Conservation (phyloP, 1,140 invertebrate genomes). For the Drosophila persimilis region DNA sequence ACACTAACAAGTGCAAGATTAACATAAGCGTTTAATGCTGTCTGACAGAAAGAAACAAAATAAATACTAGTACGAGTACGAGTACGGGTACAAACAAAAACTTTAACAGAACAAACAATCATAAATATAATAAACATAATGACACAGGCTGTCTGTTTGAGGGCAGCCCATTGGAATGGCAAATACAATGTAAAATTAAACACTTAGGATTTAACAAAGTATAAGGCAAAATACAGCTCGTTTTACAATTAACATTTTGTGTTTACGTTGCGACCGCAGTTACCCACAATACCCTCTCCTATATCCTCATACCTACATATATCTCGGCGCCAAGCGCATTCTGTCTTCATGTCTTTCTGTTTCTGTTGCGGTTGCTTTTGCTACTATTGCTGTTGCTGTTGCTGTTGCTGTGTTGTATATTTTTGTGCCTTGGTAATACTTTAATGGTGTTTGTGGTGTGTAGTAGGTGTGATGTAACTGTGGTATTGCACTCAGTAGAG, state of each 20-base stretch:
- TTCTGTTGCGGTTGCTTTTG: slow-evolving; percentile 34
- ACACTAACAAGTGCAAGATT: slow-evolving; percentile 74
- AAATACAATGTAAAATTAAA: slow-evolving; percentile 41
- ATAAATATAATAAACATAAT: slow-evolving; percentile 38
- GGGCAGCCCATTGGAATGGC: slow-evolving; percentile 61
- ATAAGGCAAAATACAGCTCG: slow-evolving; percentile 43
- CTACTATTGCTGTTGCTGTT: slow-evolving; percentile 39
- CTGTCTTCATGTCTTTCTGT: slow-evolving; percentile 10
- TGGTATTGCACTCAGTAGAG: slow-evolving; percentile 58
- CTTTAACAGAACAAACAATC: slow-evolving; percentile 63
- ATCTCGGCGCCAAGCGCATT: slow-evolving; percentile 61
- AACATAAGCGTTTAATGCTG: slow-evolving; percentile 79
- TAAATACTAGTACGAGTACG: slow-evolving; percentile 40
- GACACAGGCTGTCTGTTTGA: slow-evolving; percentile 30
- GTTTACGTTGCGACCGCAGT: slow-evolving; percentile 72
- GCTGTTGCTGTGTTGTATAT: slow-evolving; percentile 31
- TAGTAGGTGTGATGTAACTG: slow-evolving; percentile 33
- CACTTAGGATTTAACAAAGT: slow-evolving; percentile 32
- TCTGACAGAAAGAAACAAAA: slow-evolving; percentile 49
- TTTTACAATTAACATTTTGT: slow-evolving; percentile 51
- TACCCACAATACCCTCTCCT: slow-evolving; percentile 67
- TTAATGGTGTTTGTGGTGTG: slow-evolving; percentile 53
- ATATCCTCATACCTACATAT: slow-evolving; percentile 26
- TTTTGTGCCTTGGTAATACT: slow-evolving; percentile 77
- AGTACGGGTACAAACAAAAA: slow-evolving; percentile 14